These are phyloP conservation scores for Psilopogon haemacephalus DNA, from an alignment of 2,113 vertebrate species.

Conservation along the genomic window DNA sequence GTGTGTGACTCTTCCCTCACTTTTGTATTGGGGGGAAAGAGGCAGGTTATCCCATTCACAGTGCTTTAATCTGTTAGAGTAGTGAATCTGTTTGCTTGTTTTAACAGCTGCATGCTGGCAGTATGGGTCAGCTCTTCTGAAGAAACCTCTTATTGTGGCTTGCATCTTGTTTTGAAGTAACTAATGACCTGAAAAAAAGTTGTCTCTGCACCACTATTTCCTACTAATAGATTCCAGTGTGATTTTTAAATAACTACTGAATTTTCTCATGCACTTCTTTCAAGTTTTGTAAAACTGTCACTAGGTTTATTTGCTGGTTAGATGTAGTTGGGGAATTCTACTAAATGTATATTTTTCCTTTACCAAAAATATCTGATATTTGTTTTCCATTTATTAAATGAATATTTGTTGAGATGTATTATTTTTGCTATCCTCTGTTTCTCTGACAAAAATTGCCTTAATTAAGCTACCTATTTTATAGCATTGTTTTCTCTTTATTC, in stretches of 20 bases:
- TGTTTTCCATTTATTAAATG: background rate
- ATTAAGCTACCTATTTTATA: background rate
- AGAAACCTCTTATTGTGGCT: background rate
- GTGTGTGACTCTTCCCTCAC: no score
- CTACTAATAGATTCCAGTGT: background rate
- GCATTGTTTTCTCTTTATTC: background rate
- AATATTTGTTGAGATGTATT: background rate
- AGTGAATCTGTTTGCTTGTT: background rate
- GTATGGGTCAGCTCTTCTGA: background rate
- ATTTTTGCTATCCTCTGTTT: background rate
- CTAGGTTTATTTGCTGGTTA: background rate
- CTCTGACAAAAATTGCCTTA: background rate
- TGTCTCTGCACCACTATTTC: background rate
- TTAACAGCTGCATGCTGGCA: background rate
- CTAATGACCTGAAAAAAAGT: background rate
- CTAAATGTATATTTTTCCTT: background rate
- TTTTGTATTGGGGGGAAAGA: no score
- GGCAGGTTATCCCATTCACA: no score
- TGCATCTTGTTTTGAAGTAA: background rate
- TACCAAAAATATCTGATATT: background rate
- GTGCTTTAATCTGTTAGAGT: background rate
- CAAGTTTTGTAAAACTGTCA: background rate
- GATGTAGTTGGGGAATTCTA: background rate
- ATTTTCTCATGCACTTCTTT: background rate
- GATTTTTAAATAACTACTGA: background rate